Base-by-base conservation (phyloP, 2,888 invertebrate genomes). In the Andrena praecox region DNA sequence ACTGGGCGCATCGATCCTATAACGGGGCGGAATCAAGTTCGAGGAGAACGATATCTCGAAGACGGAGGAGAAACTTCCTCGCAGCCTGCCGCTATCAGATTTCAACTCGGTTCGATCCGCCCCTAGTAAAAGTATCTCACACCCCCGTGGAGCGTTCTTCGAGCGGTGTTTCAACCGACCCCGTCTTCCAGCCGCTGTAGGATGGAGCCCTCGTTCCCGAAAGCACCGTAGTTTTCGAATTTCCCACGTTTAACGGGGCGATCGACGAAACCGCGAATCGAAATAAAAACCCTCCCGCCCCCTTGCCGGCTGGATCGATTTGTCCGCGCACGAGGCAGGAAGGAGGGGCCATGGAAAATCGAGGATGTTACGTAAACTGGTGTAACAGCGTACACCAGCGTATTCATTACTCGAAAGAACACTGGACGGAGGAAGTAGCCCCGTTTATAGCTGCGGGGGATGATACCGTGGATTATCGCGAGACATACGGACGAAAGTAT, bases 51-150 rank as follows among this genome's bases (percentile, higher is more conserved):
- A 64, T 72, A 80, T 72, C 77, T 10, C 60, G 59, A 35, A 69
- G 64, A 54, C 60, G 6, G 33, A 50, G 16, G 48, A 54, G 60
- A 81, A 86, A 87, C 78, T 87, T 84, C 16, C 27, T 29, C 20
- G 59, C 52, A 67, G 77, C 31, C 56, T 67, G 60, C 24, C 70
- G 66, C 68, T 74, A 76, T 84, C 84, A 78, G 73, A 71, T 84
- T 78, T 81, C 77, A 31, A 71, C 24, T 52, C 50, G 60, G 66
- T 73, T 80, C 54, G 76, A 73, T 56, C 75, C 72, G n/a, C 75
- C 63, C 10, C 42, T 70, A 48, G 72, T 77, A 73, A 86, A 86
- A 86, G 80, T 78, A 86, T 76, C 84, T 54, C 67, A 59, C 66
- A 20, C 54, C 35, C 5, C n/a, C 35, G 63, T 48, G 31, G 16